Conservation (phyloP, 2,113 vertebrate species). For the Caracal caracal region DNA sequence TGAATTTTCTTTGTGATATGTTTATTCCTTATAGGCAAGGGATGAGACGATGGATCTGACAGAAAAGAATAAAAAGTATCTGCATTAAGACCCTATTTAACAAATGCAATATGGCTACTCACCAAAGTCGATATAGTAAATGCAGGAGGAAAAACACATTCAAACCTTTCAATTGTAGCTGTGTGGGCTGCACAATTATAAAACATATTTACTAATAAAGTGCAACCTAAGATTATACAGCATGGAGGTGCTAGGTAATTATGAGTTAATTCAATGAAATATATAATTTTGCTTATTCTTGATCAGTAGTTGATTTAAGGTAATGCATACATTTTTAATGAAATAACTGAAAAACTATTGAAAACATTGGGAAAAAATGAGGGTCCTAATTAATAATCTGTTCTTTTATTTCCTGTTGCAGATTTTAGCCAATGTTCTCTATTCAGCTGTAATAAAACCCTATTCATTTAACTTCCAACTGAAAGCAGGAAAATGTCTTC, state of each 20-base stretch:
- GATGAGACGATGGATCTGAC: background rate
- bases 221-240: background rate
- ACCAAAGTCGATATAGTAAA: background rate
- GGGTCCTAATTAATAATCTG: background rate
- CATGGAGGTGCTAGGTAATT: background rate
- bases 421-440: constrained; percentile 9
- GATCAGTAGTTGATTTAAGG: background rate
- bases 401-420: background rate
- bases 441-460: background rate
- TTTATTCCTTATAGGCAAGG: background rate
- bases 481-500: background rate
- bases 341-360: background rate
- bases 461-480: background rate
- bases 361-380: background rate
- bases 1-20: background rate
- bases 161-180: background rate
- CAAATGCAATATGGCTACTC: background rate
- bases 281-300: background rate
- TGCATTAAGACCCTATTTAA: background rate
- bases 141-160: background rate
- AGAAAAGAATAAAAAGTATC: background rate
- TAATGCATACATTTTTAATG: background rate
- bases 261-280: background rate
- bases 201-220: background rate
- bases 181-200: accelerated